These are phyloP conservation scores for Pomatostomus ruficeps DNA, from an alignment of 2,113 vertebrate species.

Conservation along the genomic window DNA sequence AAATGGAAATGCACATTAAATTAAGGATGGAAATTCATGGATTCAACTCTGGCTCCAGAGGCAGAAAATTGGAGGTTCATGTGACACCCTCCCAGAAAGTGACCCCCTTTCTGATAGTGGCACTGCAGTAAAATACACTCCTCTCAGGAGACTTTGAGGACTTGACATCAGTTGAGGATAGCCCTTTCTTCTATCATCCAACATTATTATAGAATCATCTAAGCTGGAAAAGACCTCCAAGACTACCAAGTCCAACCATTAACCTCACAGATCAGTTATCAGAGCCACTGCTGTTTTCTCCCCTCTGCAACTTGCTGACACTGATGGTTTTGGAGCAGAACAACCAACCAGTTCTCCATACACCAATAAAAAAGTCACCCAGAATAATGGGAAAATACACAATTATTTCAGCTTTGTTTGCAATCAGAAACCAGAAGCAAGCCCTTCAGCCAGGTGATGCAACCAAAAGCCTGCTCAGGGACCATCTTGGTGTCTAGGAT, in stretches of 20 bases:
- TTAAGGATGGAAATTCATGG: not conserved
- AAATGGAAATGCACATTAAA: not conserved
- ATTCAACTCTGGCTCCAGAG: not conserved
- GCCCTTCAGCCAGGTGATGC: not conserved
- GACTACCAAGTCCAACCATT: not conserved
- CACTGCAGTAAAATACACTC: not conserved
- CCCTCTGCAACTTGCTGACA: not conserved
- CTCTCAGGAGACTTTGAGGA: rapidly evolving
- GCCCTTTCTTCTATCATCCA: not conserved
- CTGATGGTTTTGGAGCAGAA: not conserved
- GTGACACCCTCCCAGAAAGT: not conserved
- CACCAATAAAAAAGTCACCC: not conserved
- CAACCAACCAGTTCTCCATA: not conserved
- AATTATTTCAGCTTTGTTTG: not conserved
- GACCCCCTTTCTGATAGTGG: rapidly evolving
- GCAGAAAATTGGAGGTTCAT: not conserved
- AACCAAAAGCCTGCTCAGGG: not conserved
- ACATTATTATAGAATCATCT: not conserved
- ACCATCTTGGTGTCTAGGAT: not conserved
- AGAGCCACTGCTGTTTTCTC: not conserved
- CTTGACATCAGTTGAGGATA: not conserved
- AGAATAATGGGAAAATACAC: not conserved
- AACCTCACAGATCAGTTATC: not conserved
- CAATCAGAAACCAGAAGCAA: not conserved
- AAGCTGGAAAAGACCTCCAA: not conserved